A percentile compares a stretch with the other conserved stretches of the same genome.
phyloP scores from a whole-genome alignment of 2,113 vertebrate genomes.

The Mesocricetus auratus region DNA sequence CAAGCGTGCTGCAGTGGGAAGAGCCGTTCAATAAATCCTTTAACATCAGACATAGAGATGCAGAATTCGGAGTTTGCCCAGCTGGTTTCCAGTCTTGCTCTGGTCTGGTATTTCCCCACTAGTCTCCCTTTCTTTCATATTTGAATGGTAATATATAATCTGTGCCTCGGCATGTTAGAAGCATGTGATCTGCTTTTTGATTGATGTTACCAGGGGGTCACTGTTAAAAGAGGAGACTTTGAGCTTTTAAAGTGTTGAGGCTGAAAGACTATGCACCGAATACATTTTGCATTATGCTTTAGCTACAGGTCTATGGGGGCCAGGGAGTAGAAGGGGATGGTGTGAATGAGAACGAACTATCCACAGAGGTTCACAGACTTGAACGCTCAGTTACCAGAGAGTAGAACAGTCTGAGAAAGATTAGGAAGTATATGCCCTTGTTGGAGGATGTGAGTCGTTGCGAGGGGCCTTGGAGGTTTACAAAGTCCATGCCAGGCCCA shows the following conservation, averaged over 20 bases:
- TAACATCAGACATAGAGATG: background rate
- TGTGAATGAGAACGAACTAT: background rate
- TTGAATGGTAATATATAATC: background rate
- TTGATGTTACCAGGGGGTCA: too few species aligned
- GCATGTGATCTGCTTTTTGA: background rate
- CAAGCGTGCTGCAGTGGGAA: background rate
- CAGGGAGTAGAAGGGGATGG: background rate
- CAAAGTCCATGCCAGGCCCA: background rate
- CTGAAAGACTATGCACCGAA: background rate
- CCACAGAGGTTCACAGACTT: background rate
- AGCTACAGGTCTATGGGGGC: background rate
- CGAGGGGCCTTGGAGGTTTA: background rate
- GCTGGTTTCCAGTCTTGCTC: background rate
- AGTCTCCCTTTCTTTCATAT: background rate
- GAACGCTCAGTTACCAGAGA: background rate
- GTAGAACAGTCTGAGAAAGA: background rate
- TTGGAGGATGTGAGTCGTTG: background rate
- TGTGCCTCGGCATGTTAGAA: background rate
- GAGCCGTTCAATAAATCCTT: background rate
- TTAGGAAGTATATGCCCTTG: background rate
- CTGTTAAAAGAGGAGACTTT: background rate
- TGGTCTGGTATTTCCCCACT: background rate
- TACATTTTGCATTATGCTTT: background rate
- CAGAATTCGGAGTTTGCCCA: background rate
- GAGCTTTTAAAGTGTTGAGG: background rate